These are phyloP conservation scores for Amiota mariae DNA, from an alignment of 2,888 invertebrate genomes.

Conservation along the genomic window DNA sequence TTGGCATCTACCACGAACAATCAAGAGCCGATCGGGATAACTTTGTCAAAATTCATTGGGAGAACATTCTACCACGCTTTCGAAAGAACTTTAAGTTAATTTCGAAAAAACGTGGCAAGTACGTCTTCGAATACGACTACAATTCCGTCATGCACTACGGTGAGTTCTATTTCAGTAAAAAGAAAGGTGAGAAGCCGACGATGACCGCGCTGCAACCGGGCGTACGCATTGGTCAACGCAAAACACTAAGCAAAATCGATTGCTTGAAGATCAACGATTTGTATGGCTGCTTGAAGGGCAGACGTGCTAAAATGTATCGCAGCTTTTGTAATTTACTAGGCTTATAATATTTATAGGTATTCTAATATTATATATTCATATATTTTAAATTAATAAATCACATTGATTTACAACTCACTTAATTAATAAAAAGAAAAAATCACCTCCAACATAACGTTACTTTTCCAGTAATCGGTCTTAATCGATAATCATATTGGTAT, in stretches of 20 bases:
- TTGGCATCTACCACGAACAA: constrained; percentile 89
- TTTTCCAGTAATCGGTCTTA: too few relatives aligned
- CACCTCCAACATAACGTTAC: too few relatives aligned
- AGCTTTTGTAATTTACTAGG: constrained; percentile 69
- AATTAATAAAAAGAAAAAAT: not conserved
- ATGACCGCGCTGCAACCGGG: constrained; percentile 77
- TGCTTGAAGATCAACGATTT: constrained; percentile 81
- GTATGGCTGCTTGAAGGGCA: constrained; percentile 76
- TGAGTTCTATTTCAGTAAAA: constrained; percentile 78
- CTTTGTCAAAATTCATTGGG: constrained; percentile 79
- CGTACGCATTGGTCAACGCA: constrained; percentile 78
- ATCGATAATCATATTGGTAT: too few relatives aligned
- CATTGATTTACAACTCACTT: constrained; percentile 57
- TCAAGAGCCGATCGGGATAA: constrained; percentile 80
- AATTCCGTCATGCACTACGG: constrained; percentile 88
- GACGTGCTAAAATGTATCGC: constrained; percentile 69
- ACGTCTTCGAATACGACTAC: constrained; percentile 83
- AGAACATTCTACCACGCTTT: constrained; percentile 78
- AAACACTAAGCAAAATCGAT: constrained; percentile 79
- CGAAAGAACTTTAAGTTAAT: constrained; percentile 80
- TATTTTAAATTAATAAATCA: constrained; percentile 54
- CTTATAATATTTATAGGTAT: constrained; percentile 47
- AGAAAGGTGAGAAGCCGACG: constrained; percentile 77
- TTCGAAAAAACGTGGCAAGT: constrained; percentile 78
- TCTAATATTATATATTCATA: constrained; percentile 10